Evolutionary conservation across 2,888 invertebrate genomes (phyloP), one percentile per base, ranked within the genome.

Genomic region (Chironomus riparius): DNA sequence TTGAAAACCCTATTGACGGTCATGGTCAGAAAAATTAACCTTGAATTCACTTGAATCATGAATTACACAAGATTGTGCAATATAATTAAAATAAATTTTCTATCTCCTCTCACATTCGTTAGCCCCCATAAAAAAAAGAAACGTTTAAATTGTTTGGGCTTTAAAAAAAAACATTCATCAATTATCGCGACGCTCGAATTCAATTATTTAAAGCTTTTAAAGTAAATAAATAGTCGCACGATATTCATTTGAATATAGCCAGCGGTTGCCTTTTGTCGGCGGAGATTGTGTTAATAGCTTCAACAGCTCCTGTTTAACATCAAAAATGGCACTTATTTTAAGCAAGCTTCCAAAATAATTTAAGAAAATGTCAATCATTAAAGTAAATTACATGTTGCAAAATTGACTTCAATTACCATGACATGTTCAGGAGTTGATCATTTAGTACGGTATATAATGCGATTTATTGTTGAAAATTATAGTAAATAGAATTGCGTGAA

Each of bases 11-110:
- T n/a, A n/a, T 2, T 38, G 7, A n/a, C 21, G 18, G 22, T 71
- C 71, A 74, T 47, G 56, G 61, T 56, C 56, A 24, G 22, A 47
- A 47, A 74, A 47, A 74, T 62, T 74, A 68, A 10, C 74, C 74
- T 74, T 74, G 68, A 68, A 65, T 65, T 65, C 65, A 70, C 38
- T 38, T 38, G n/a, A 47, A n/a, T 61, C 61, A 24, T 21, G 12
- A 70, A 48, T 47, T 38, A 38, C 62, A 61, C 61, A 38, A 62
- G 50, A 65, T 21, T 65, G 65, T 65, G 56, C 65, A 65, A 21
- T 65, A n/a, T 21, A 65, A 65, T 22, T 65, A 65, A 13, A 65
- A 65, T 62, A 65, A 22, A 22, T 15, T 18, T 56, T 56, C 56
- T 15, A 18, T 18, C 18, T 56, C 15, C 15, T 56, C 15, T 15